Evolutionary conservation across 1,140 invertebrate genomes (phyloP), one percentile per base, ranked within the genome.

Genomic region (Gryon sp.): DNA sequence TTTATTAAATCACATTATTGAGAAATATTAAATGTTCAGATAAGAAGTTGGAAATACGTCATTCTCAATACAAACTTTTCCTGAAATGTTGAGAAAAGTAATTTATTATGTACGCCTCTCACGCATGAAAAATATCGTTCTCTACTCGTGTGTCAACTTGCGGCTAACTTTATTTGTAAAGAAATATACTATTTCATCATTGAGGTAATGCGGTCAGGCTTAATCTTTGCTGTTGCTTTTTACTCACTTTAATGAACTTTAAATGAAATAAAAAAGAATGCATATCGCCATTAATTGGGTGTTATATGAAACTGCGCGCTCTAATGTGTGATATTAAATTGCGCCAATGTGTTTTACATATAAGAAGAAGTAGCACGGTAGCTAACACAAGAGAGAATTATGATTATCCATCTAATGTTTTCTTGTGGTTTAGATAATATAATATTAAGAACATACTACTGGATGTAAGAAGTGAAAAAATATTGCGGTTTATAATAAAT

Each of bases 211-310:
- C 69, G 68, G 69, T 59, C 59, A 59, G 28, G 59, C n/a, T n/a
- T 65, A 65, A 15, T 73, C 59, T 73, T 73, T 72, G 63, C 62
- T 72, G 68, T 40, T 19, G 41, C 50, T 72, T 63, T 50, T 72
- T 72, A 36, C 57, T 55, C 59, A 63, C 55, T 72, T 72, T 63
- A 26, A 72, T 48, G 24, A 72, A 72, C 41, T 57, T 48, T 72
- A 72, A 55, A 55, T 38, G 41, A 41, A 34, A 70, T 70, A 38
- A 70, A 70, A 20, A 40, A 57, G 26, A 24, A 72, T 41, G 62
- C 18, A 24, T 38, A 34, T 55, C 57, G 50, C 63, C 68, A 72
- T 72, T 72, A 72, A 72, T 72, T 72, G 57, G 57, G 55, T 72
- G 68, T 72, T 72, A 62, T 72, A 45, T 55, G 48, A 62, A 55